Evolutionary conservation across 2,888 invertebrate species (phyloP), one percentile per base, ranked within the genome.

Genomic region (Apoda limacodes): DNA sequence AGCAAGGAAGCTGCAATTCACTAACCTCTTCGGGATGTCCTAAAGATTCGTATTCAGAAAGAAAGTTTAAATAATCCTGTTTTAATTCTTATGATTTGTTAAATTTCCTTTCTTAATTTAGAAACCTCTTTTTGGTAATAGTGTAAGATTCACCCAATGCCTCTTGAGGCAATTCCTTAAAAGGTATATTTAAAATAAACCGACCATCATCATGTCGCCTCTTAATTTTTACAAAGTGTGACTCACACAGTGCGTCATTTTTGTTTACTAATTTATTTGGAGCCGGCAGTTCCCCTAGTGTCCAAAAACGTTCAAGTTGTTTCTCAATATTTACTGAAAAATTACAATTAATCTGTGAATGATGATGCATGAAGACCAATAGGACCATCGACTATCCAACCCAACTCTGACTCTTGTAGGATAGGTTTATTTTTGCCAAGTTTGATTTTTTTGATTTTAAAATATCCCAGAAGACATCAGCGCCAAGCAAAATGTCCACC

Each of bases 331-430:
- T 9, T 14, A 6, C 9, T 23, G 14, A 9, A 26, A 26, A 27
- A 23, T 28, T 15, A 23, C 27, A 28, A 9, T 7, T 9, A 3
- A n/a, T n/a, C n/a, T 11, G 22, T 13, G 24, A 24, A 24, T 9
- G 3, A n/a, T n/a, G n/a, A n/a, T n/a, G n/a, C n/a, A n/a, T n/a
- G n/a, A n/a, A n/a, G n/a, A n/a, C n/a, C n/a, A n/a, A 30, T n/a
- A 20, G 17, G 9, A 5, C 46, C 46, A 5, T 42, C 32, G 4
- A 51, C 30, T 7, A 50, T 2, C 48, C 50, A 52, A n/a, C 50
- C 50, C 9, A 50, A 24, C 22, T 38, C 39, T 2, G 42, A 34
- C 9, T 44, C 34, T 22, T 26, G 25, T 13, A 48, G 33, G 10
- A 23, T 42, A 9, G 46, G 45, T 6, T 25, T 23, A 14, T 36